Evolutionary conservation across 2,113 vertebrate genomes (phyloP).

Genomic region (Bufo bufo): DNA sequence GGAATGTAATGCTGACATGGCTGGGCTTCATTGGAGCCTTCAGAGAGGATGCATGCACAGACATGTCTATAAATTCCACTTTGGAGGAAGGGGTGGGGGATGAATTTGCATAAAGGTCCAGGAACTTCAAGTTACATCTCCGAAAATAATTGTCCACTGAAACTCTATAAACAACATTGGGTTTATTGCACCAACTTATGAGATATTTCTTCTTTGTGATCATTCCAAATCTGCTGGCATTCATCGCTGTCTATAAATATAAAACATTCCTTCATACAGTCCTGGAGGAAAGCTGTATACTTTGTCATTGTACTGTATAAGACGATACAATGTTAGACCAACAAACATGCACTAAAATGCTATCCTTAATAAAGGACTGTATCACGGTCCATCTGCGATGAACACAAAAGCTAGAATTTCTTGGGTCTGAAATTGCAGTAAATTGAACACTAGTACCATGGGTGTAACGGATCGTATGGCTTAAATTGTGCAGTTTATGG

Average conservation of each 20-base stretch:
- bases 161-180: not conserved
- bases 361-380: not conserved
- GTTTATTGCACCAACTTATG: not conserved
- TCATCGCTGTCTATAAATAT: no score
- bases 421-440: constrained; percentile 11
- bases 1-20: no score
- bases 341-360: not conserved
- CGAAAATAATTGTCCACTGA: no score
- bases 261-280: no score
- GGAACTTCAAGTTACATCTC: no score
- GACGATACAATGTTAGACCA: not conserved
- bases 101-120: not conserved
- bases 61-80: no score
- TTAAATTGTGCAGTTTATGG: constrained; percentile 9
- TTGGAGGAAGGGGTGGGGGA: no score
- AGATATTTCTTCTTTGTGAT: not conserved
- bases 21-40: no score
- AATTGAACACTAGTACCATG: not conserved
- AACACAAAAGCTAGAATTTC: not conserved
- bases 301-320: not conserved
- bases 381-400: not conserved
- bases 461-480: not conserved
- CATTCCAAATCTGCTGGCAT: not conserved
- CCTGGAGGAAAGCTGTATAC: not conserved
- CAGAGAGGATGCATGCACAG: no score